Evolutionary conservation across 2,113 vertebrate genomes (phyloP).

Genomic region (Siniperca knerii): DNA sequence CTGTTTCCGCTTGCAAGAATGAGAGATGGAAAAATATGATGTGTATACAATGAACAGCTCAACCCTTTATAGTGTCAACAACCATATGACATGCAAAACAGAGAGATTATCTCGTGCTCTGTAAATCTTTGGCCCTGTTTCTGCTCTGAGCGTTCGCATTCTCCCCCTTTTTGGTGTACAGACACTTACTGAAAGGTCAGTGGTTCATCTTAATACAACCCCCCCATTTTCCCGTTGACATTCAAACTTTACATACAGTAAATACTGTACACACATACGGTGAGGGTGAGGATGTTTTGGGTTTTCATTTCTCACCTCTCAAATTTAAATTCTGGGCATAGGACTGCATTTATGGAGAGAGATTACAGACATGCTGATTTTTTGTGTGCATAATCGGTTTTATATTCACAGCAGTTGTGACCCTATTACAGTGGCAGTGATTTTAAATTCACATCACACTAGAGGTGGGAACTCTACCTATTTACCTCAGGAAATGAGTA

Average conservation of each 20-base stretch:
- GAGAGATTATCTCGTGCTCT: constrained; percentile 40
- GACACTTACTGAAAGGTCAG: constrained; percentile 51
- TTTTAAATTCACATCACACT: constrained; percentile 35
- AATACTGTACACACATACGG: not conserved
- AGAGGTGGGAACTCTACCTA: not conserved
- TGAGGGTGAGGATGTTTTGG: not conserved
- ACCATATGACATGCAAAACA: constrained; percentile 60
- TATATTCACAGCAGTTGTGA: constrained; percentile 42
- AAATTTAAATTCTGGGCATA: constrained; percentile 13
- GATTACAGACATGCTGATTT: constrained; percentile 29
- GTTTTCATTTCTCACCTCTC: constrained; percentile 16
- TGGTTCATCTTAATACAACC: constrained; percentile 10
- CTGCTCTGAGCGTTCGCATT: constrained; percentile 21
- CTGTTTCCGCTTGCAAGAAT: constrained; percentile 40
- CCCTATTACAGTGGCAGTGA: constrained; percentile 10
- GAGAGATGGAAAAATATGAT: constrained; percentile 44
- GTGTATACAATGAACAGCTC: constrained; percentile 46
- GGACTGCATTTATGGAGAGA: not conserved
- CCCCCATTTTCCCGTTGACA: constrained; percentile 3
- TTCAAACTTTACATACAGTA: not conserved
- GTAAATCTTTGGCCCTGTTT: constrained; percentile 67
- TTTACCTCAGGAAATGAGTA: constrained; percentile 13
- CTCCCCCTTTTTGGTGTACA: constrained; percentile 22
- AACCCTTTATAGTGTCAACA: constrained; percentile 62
- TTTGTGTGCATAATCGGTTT: constrained; percentile 30